phyloP scores from a whole-genome alignment of 2,797 vertebrate genomes.

The Spondyliosoma cantharus region DNA sequence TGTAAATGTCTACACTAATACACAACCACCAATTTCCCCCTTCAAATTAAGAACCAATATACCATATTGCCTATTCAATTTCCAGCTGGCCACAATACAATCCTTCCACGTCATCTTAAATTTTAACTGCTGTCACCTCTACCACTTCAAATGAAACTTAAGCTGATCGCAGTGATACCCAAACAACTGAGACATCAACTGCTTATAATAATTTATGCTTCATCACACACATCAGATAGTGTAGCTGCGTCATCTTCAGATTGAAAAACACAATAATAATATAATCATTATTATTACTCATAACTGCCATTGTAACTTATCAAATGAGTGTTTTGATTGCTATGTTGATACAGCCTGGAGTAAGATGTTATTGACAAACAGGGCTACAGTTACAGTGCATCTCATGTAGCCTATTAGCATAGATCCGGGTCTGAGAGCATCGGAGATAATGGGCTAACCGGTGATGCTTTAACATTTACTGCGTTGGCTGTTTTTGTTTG shows the following conservation, averaged over 20 bases:
- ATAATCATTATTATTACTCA: no score
- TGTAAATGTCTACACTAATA: no score
- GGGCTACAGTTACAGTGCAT: neutral
- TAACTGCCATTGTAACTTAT: neutral
- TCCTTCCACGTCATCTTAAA: neutral
- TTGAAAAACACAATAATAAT: no score
- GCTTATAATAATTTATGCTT: constrained; percentile 19
- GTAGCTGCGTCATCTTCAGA: neutral
- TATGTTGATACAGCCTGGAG: neutral
- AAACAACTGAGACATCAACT: constrained; percentile 3
- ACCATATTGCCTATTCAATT: no score
- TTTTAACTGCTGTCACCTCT: neutral
- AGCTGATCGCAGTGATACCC: neutral
- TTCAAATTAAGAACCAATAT: neutral
- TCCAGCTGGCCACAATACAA: neutral
- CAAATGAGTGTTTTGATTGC: neutral
- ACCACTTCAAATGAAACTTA: neutral
- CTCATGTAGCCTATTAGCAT: neutral
- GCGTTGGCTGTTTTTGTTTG: no score
- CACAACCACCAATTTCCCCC: neutral
- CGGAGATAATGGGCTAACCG: neutral
- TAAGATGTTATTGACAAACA: no score
- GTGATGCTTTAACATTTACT: no score
- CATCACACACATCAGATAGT: neutral
- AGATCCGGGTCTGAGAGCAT: neutral